Conservation (phyloP, 2,888 invertebrate genomes). For the Caenorhabditis sp. region DNA sequence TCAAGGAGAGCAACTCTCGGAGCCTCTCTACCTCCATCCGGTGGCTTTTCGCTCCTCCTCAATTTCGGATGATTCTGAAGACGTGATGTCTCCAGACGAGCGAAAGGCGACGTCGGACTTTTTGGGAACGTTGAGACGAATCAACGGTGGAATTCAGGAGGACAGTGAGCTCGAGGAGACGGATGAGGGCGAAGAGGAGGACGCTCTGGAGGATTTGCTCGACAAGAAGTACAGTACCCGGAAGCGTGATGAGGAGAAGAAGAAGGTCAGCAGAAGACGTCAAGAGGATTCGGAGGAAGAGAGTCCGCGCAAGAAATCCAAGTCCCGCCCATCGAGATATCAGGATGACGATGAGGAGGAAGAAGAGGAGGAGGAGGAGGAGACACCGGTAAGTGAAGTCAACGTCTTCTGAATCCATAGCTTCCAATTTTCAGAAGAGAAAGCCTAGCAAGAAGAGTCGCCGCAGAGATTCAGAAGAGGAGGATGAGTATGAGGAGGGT, state of each 20-base stretch:
- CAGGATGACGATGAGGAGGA: neutral
- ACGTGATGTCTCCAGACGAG: constrained; percentile 11
- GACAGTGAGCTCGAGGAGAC: neutral
- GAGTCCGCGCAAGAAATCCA: neutral
- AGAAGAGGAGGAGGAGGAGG: constrained; percentile 1
- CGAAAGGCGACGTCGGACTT: constrained; percentile 8
- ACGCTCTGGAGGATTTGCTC: neutral
- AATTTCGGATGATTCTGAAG: neutral
- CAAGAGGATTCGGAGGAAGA: neutral
- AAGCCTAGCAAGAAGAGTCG: neutral
- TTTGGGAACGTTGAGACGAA: neutral
- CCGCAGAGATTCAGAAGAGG: neutral
- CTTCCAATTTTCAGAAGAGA: neutral
- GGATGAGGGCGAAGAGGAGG: neutral
- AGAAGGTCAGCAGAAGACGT: neutral
- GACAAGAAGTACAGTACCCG: constrained; percentile 29
- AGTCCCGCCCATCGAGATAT: neutral
- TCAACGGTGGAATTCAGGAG: neutral
- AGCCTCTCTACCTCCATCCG: neutral
- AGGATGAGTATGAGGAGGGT: neutral
- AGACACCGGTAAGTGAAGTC: neutral
- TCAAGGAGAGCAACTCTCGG: neutral
- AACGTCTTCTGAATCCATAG: neutral
- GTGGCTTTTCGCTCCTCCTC: neutral
- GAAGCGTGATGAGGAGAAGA: neutral